Conservation (phyloP, 2,888 invertebrate species). For the Pharmacophagus antenor region DNA sequence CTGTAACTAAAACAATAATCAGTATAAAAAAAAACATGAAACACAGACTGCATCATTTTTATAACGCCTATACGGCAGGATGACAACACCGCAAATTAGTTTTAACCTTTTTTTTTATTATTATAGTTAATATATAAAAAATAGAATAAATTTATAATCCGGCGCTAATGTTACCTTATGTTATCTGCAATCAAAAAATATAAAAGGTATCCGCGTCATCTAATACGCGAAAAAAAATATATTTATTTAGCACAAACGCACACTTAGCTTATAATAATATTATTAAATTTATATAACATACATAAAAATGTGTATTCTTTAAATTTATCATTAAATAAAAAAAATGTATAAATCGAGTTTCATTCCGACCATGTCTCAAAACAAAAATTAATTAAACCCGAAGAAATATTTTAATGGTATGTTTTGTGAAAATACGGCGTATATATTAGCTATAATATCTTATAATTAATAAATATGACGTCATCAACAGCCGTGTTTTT, state of each 20-base stretch:
- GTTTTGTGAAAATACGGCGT: not conserved
- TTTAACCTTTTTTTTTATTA: slow-evolving; percentile 30
- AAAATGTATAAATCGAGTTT: slow-evolving; percentile 17
- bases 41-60: not conserved
- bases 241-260: slow-evolving; percentile 35
- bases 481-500: too few species aligned
- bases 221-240: slow-evolving; percentile 33
- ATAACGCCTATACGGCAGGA: not conserved
- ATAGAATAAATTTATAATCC: slow-evolving; percentile 42
- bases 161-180: slow-evolving; percentile 80
- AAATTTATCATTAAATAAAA: slow-evolving; percentile 28
- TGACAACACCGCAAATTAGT: slow-evolving; percentile 12
- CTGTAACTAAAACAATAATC: not conserved
- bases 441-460: too few species aligned
- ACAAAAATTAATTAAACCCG: not conserved
- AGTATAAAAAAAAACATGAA: not conserved
- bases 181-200: slow-evolving; percentile 42
- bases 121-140: slow-evolving; percentile 29
- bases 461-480: not conserved
- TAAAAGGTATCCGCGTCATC: slow-evolving; percentile 66
- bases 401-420: not conserved
- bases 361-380: slow-evolving; percentile 3
- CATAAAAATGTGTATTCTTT: slow-evolving; percentile 28
- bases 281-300: slow-evolving; percentile 8
- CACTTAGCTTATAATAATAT: slow-evolving; percentile 16